These are phyloP conservation scores for Hyppa rectilinea DNA, from an alignment of 2,888 invertebrate species.

Conservation along the genomic window DNA sequence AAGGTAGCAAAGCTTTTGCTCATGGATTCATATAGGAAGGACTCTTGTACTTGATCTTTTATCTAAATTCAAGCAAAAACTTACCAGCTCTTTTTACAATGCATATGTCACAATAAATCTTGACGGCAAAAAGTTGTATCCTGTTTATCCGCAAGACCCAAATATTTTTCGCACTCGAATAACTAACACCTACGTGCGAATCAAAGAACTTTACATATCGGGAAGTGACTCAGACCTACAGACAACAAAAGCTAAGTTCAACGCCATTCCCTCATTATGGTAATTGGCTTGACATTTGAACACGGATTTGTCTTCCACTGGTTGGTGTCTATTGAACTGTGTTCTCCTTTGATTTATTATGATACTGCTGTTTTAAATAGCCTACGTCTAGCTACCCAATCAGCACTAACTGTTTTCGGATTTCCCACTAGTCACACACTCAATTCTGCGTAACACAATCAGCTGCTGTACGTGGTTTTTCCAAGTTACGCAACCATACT, in stretches of 20 bases:
- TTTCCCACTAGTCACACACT: background rate
- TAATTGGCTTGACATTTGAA: conserved; percentile 54
- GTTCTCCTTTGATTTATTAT: conserved; percentile 12
- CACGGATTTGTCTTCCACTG: conserved; percentile 35
- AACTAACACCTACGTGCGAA: conserved; percentile 54
- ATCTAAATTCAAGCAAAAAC: conserved; percentile 5
- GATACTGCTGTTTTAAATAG: background rate
- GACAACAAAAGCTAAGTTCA: conserved; percentile 62
- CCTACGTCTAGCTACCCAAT: background rate
- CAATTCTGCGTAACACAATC: background rate
- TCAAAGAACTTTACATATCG: conserved; percentile 42
- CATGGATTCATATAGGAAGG: background rate
- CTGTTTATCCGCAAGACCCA: conserved; percentile 20
- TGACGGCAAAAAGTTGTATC: conserved; percentile 23
- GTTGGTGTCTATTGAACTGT: conserved; percentile 20
- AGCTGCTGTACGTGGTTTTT: background rate
- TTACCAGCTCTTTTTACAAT: conserved; percentile 2
- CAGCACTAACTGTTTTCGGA: background rate
- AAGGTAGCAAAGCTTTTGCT: background rate
- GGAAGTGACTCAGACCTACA: conserved; percentile 61
- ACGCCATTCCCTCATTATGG: conserved; percentile 58
- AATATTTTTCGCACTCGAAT: conserved; percentile 32
- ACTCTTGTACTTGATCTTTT: background rate
- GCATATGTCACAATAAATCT: background rate
- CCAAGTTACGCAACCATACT: background rate